Conservation (phyloP, 23 tunicate genomes). For the Botrylloides violaceus region DNA sequence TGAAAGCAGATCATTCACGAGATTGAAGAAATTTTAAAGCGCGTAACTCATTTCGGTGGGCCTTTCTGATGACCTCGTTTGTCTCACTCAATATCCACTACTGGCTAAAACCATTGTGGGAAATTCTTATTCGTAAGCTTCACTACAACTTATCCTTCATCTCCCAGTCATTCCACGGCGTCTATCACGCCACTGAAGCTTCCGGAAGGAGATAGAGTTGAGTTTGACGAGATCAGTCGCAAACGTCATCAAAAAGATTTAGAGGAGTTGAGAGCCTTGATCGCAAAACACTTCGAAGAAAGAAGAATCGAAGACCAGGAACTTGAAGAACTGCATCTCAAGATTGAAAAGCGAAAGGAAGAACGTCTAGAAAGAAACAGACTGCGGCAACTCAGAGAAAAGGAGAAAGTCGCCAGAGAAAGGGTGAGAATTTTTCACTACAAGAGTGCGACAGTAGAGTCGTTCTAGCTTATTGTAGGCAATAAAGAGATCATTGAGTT, state of each 20-base stretch:
- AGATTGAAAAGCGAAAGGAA: conserved; percentile 57
- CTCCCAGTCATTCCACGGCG: conserved; percentile 65
- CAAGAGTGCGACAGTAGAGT: too few species aligned
- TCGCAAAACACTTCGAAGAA: conserved; percentile 86
- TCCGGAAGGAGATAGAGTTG: conserved; percentile 85
- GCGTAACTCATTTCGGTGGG: too few species aligned
- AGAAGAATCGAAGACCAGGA: conserved; percentile 79
- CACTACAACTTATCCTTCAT: too few species aligned
- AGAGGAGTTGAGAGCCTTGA: conserved; percentile 63
- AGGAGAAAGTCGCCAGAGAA: conserved; percentile 79
- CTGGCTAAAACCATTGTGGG: too few species aligned
- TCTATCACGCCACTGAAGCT: conserved; percentile 71
- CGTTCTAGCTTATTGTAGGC: too few species aligned
- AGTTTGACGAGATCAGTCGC: conserved; percentile 76
- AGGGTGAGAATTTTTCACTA: too few species aligned
- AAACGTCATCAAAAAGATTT: conserved; percentile 89
- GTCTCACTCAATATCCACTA: too few species aligned
- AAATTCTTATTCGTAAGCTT: too few species aligned
- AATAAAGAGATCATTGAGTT: too few species aligned
- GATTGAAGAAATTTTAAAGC: too few species aligned
- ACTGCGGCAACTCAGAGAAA: conserved; percentile 73
- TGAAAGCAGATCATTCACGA: too few species aligned
- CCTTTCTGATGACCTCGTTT: too few species aligned
- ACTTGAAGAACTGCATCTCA: conserved; percentile 46
- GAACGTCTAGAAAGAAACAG: conserved; percentile 66